Evolutionary conservation across 2,888 invertebrate species (phyloP), one percentile per base, ranked within the genome.

Genomic region (Ctenicera cuprea): DNA sequence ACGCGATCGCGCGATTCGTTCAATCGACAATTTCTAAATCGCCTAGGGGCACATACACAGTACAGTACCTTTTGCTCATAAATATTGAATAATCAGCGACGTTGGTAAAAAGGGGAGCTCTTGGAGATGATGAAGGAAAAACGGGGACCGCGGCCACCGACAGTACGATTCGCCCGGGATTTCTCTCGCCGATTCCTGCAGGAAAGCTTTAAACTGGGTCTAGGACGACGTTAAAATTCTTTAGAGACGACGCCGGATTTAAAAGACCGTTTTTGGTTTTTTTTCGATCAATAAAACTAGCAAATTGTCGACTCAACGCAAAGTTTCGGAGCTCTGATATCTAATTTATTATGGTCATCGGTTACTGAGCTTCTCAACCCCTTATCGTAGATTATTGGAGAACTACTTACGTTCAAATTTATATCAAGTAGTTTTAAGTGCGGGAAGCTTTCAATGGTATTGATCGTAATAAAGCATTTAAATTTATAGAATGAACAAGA

Each of bases 1-100:
- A 78, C 78, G 78, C 78, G 73, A 78, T 76, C 64, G 70, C 71
- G 62, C 77, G 72, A 77, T 78, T 76, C 75, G 62, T 69, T 71
- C 72, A 72, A 76, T 75, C 78, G 73, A 78, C 76, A 77, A 76
- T 76, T 75, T 74, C 71, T 73, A 75, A 76, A 74, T 74, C 72
- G 69, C 61, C 73, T 57, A 26, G 61, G 70, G 66, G 54, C 50
- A 71, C 70, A 64, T 66, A 70, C 22, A 50, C 59, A 63, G 48
- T 57, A 69, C 50, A 65, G 37, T n/a, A n/a, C n/a, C n/a, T 59
- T 48, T n/a, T 20, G 20, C 66, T 71, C 65, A 65, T 71, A 54
- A 71, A 64, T 71, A 71, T 71, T 71, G 64, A 64, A 57, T 57
- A 64, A 64, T 71, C 64, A 57, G 38, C 16, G 67, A 41, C 67